phyloP scores from a whole-genome alignment of 64 coral and sea anemone species.

The Trachythela sp. region DNA sequence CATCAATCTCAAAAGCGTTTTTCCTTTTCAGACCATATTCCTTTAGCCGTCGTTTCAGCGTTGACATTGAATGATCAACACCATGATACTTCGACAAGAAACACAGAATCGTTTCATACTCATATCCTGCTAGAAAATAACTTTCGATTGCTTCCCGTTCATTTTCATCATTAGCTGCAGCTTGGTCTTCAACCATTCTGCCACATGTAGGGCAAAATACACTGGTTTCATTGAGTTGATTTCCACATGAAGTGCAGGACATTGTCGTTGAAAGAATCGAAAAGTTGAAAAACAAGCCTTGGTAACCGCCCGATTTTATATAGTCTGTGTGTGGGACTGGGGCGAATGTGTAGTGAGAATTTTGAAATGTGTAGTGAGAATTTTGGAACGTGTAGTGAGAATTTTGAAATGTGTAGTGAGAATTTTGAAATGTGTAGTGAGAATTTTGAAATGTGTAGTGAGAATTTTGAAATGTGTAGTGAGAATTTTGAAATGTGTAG shows the following conservation, averaged over 20 bases:
- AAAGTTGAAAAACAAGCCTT: too few relatives aligned
- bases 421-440: too few relatives aligned
- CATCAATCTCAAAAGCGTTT: slow-evolving; percentile 17
- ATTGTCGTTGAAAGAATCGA: too few relatives aligned
- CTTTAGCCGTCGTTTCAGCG: slow-evolving; percentile 15
- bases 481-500: too few relatives aligned
- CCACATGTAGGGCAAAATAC: not conserved
- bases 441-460: too few relatives aligned
- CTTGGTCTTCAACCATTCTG: not conserved
- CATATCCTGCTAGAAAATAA: slow-evolving; percentile 41
- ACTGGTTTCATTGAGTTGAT: not conserved
- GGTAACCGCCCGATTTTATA: too few relatives aligned
- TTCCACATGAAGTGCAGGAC: not conserved
- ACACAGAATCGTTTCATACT: slow-evolving; percentile 39
- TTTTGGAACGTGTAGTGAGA: too few relatives aligned
- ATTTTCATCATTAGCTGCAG: not conserved
- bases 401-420: too few relatives aligned
- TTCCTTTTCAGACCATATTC: slow-evolving; percentile 28
- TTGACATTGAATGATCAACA: slow-evolving; percentile 33
- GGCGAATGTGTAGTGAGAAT: too few relatives aligned
- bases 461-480: too few relatives aligned
- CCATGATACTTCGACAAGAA: slow-evolving; percentile 44
- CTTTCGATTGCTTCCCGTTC: slow-evolving; percentile 35
- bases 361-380: too few relatives aligned
- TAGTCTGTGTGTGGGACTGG: too few relatives aligned